Evolutionary conservation across 1,140 invertebrate genomes (phyloP), one percentile per base, ranked within the genome.

Genomic region (Drusus annulatus): DNA sequence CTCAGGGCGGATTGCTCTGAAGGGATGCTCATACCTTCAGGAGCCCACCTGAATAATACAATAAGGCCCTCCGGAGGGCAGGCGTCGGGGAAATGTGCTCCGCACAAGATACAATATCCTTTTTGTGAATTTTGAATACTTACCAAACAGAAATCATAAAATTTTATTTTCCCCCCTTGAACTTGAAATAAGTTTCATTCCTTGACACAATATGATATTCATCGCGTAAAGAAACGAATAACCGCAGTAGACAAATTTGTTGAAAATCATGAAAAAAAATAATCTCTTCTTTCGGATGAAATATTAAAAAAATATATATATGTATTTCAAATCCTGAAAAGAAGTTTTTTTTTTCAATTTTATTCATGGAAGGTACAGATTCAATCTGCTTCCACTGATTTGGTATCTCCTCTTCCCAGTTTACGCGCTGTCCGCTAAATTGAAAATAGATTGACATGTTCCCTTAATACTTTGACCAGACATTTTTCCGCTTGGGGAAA

Each of bases 401-500:
- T 63, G 6, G 15, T 28, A 2, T 45, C 17, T 73, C 31, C 56
- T 7, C 31, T 16, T 17, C n/a, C 13, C 51, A 75, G 17, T 75
- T 31, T 19, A 31, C 56, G 19, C 60, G 63, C 75, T 74, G 60
- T 71, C 56, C 76, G 31, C 51, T 73, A 63, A 78, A 80, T 63
- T 78, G 51, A 80, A 82, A 80, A 82, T 82, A 77, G 78, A 80
- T 82, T 82, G 78, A 82, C 78, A 65, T 56, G 65, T 80, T 79
- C 77, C 78, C 74, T 71, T 82, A 79, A 82, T 79, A 82, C 78
- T 62, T 56, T 60, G 81, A 76, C 71, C 75, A 63, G 81, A 71
- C 52, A 56, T 80, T 60, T 62, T 56, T n/a, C 71, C 58, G 2
- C 17, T 25, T 45, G 17, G 54, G 54, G 16, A 1, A 21, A n/a